Base-by-base conservation (phyloP, 2,113 vertebrate genomes). In the Athene noctua region DNA sequence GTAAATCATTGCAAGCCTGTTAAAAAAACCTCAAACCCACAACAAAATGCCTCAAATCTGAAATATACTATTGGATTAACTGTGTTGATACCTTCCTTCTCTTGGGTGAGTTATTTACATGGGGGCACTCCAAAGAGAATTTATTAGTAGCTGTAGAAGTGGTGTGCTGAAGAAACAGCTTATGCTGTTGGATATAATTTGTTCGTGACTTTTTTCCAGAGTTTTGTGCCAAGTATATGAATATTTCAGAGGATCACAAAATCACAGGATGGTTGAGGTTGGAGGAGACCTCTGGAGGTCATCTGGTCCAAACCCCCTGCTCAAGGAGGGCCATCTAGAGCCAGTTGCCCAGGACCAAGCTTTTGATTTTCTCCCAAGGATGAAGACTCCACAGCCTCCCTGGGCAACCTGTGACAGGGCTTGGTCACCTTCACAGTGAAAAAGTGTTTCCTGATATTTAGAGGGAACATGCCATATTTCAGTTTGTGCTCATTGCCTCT, bases 251-350 rank as follows among this genome's bases (percentile, higher is more conserved):
- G 30, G 81, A 54, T 40, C 18, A 40, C 7, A 2, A 23, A 47
- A 61, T 47, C 54, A 72, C 13, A 51, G n/a, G 63, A 59, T 19
- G 5, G 10, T 14, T 63, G 32, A 14, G 2, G 34, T 38, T 65
- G 36, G 49, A 65, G 55, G 10, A 29, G 16, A 57, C 6, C 7
- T 47, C 44, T 13, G 5, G 19, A 68, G 11, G 10, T 55, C 73
- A 40, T 14, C 22, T 65, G 10, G 7, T 52, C 15, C 27, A 59
- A 7, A 0, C 0, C 0, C 3, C 3, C 11, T n/a, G 21, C 51
- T 70, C 5, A 27, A 34, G 27, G 21, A 62, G 34, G 46, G 27
- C 10, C 6, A 4, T 20, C 15, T 23, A 17, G 16, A 81, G 2
- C 13, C 29, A n/a, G 13, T 10, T 68, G 20, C 13, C 36, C 16